phyloP scores from a whole-genome alignment of 2,797 vertebrate genomes.

The Syngnathus acus region DNA sequence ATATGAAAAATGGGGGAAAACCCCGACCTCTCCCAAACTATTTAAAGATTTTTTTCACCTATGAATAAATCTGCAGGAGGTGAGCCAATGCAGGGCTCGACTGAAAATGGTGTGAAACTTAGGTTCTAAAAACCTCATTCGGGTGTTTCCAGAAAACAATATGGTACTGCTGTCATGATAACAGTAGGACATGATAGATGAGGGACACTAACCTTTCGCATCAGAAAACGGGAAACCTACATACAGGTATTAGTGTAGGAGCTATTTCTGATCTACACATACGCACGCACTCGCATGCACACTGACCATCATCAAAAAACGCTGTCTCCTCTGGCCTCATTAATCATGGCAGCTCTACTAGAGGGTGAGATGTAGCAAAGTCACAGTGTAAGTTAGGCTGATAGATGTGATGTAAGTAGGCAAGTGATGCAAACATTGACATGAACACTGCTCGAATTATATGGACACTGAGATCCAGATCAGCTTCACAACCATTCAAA shows the following conservation, averaged over 20 bases:
- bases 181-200: slow-evolving; percentile 36
- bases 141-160: slow-evolving; percentile 19
- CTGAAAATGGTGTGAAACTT: neutral
- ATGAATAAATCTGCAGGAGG: too few species aligned
- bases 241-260: slow-evolving; percentile 28
- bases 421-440: slow-evolving; percentile 4
- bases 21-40: too few species aligned
- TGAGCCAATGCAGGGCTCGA: too few species aligned
- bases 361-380: slow-evolving; percentile 42
- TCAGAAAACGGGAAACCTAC: slow-evolving; percentile 40
- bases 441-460: neutral
- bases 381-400: slow-evolving; percentile 10
- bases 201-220: slow-evolving; percentile 27
- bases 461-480: neutral
- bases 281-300: slow-evolving; percentile 23
- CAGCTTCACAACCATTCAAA: too few species aligned
- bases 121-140: too few species aligned
- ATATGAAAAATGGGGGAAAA: too few species aligned
- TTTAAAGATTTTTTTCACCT: too few species aligned
- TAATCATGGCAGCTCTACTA: slow-evolving; percentile 35
- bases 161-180: slow-evolving; percentile 43
- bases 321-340: slow-evolving; percentile 45
- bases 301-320: slow-evolving; percentile 51
- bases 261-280: slow-evolving; percentile 37
- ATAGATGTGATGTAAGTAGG: slow-evolving; percentile 7